A percentile compares a stretch with the other conserved stretches of the same genome.
Evolutionary conservation across 1,140 invertebrate genomes (phyloP).

Genomic region (Procambarus virginalis): DNA sequence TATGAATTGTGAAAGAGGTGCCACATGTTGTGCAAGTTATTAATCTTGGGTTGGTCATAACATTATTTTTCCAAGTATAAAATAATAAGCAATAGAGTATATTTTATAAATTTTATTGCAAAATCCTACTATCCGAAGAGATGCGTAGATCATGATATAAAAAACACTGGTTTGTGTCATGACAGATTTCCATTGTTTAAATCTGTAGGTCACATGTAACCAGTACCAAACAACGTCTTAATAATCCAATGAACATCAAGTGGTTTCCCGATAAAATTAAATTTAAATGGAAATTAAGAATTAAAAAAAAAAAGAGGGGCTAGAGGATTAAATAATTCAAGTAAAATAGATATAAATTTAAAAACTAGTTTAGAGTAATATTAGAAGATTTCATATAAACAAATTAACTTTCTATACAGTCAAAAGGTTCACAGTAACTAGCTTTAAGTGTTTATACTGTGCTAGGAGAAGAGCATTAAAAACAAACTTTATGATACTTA

Average conservation of each 20-base stretch:
- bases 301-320: too few relatives aligned
- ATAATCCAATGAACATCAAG: background rate
- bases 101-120: background rate
- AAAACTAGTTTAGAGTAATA: background rate
- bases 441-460: too few relatives aligned
- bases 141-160: background rate
- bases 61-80: too few relatives aligned
- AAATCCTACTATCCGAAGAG: background rate
- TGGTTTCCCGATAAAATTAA: background rate
- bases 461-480: background rate
- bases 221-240: background rate
- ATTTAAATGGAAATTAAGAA: background rate
- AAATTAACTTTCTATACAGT: background rate
- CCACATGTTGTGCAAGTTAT: too few relatives aligned
- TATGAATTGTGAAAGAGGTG: too few relatives aligned
- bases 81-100: background rate
- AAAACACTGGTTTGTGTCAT: background rate
- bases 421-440: background rate
- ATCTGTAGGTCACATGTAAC: background rate
- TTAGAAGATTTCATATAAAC: background rate
- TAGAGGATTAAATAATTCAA: background rate
- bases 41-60: too few relatives aligned
- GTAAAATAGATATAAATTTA: background rate
- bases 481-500: background rate
- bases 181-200: background rate